These are phyloP conservation scores for Pseudomyrmex gracilis DNA, from an alignment of 1,140 invertebrate species.

Conservation along the genomic window DNA sequence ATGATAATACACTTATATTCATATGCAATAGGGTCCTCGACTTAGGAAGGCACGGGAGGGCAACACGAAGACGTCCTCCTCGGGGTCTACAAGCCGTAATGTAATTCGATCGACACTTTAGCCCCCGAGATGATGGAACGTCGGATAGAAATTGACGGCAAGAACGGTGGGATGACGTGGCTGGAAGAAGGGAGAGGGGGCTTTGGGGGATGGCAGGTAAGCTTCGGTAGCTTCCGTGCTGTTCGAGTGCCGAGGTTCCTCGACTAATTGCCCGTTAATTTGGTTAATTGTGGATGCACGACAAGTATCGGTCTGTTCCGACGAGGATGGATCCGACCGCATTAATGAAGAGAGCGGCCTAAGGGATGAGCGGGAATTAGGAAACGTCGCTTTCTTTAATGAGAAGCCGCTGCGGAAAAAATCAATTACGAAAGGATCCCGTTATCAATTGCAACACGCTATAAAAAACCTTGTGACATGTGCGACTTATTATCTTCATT, in stretches of 20 bases:
- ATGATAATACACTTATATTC: conserved; percentile 84
- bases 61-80: conserved; percentile 62
- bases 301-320: conserved; percentile 24
- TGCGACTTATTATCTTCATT: conserved; percentile 16
- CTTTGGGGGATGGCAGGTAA: conserved; percentile 23
- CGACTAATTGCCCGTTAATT: conserved; percentile 74
- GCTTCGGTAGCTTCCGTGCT: conserved; percentile 54
- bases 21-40: conserved; percentile 78
- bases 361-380: conserved; percentile 30
- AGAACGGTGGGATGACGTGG: conserved; percentile 61
- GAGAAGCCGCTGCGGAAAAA: background rate
- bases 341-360: conserved; percentile 38
- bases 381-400: conserved; percentile 33
- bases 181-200: conserved; percentile 44
- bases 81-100: conserved; percentile 69
- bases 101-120: conserved; percentile 79
- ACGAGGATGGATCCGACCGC: conserved; percentile 21
- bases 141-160: conserved; percentile 74
- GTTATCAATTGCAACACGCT: conserved; percentile 4
- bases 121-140: conserved; percentile 74
- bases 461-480: background rate
- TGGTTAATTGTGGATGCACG: conserved; percentile 70
- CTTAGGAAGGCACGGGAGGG: conserved; percentile 60
- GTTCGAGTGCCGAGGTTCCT: conserved; percentile 58
- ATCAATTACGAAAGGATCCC: conserved; percentile 2